Conservation (phyloP, 2,888 invertebrate genomes). For the Drosophila lutescens region DNA sequence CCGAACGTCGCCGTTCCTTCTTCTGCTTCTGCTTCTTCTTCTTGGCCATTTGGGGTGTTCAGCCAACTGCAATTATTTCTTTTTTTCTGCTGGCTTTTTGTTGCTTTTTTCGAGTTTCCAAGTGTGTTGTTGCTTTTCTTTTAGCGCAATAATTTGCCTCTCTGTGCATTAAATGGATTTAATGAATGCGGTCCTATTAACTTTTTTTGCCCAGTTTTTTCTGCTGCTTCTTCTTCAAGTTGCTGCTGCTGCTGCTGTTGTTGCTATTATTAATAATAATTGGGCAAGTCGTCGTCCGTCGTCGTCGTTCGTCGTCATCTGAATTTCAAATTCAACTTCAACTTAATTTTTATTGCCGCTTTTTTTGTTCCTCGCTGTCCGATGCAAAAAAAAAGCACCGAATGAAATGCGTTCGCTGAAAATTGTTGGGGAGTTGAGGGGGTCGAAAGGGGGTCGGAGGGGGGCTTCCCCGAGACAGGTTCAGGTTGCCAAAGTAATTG, state of each 20-base stretch:
- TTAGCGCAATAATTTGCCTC: constrained; percentile 81
- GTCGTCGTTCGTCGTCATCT: constrained; percentile 52
- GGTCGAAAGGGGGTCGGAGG: not conserved
- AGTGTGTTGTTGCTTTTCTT: constrained; percentile 53
- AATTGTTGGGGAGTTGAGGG: constrained; percentile 33
- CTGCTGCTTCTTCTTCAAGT: constrained; percentile 17
- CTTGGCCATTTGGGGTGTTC: constrained; percentile 62
- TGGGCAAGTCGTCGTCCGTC: constrained; percentile 51
- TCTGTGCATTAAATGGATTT: constrained; percentile 82
- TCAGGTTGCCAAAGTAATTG: constrained; percentile 53
- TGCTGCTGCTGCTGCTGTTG: constrained; percentile 21
- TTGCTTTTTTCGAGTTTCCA: constrained; percentile 1
- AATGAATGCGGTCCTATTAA: constrained; percentile 83
- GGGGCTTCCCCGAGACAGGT: constrained; percentile 30
- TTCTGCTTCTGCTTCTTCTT: constrained; percentile 36
- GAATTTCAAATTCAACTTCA: constrained; percentile 67
- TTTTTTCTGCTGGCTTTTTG: constrained; percentile 17
- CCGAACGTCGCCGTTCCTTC: constrained; percentile 52
- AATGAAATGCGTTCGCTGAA: constrained; percentile 50
- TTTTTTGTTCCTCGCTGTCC: constrained; percentile 44
- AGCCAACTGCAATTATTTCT: constrained; percentile 77
- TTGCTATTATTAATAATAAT: constrained; percentile 71
- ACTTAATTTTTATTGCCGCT: constrained; percentile 67
- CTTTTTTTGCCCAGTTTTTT: constrained; percentile 61
- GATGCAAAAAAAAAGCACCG: constrained; percentile 3